phyloP scores from a whole-genome alignment of 2,888 invertebrate genomes.

The Thecocarcelia acutangulata region DNA sequence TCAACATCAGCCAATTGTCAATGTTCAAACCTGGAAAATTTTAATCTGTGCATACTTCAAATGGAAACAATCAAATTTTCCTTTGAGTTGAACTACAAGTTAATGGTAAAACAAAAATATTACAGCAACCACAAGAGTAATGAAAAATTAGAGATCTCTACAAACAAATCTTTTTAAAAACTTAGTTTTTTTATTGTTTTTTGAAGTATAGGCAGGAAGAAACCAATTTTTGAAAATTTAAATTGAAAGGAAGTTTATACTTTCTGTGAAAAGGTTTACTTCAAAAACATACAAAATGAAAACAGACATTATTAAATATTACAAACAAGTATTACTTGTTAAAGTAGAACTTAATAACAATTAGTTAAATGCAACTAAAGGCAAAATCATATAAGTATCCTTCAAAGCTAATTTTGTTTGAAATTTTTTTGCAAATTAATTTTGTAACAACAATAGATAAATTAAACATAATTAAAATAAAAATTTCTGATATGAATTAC shows the following conservation, averaged over 20 bases:
- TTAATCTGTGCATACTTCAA: neutral
- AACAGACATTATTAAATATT: too few species aligned
- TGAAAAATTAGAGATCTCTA: conserved; percentile 24
- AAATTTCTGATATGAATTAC: too few species aligned
- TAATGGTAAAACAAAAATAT: conserved; percentile 11
- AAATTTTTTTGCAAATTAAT: too few species aligned
- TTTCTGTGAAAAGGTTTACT: too few species aligned
- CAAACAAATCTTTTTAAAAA: conserved; percentile 50
- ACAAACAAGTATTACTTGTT: too few species aligned
- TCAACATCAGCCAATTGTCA: conserved; percentile 41
- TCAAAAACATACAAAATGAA: too few species aligned
- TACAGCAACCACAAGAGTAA: conserved; percentile 34
- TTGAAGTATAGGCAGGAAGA: neutral
- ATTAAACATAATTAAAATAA: too few species aligned
- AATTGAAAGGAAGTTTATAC: conserved; percentile 3
- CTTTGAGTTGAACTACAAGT: neutral
- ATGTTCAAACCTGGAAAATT: conserved; percentile 33
- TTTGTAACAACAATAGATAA: too few species aligned
- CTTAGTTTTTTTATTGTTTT: conserved; percentile 31
- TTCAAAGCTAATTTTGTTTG: too few species aligned
- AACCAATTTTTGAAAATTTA: conserved; percentile 14
- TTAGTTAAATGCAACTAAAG: too few species aligned
- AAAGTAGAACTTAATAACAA: too few species aligned
- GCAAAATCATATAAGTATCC: too few species aligned
- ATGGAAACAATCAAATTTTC: conserved; percentile 10